Conservation (phyloP, 37 sponge, comb jelly and placozoan species). For the Hexactinellida sp. region DNA sequence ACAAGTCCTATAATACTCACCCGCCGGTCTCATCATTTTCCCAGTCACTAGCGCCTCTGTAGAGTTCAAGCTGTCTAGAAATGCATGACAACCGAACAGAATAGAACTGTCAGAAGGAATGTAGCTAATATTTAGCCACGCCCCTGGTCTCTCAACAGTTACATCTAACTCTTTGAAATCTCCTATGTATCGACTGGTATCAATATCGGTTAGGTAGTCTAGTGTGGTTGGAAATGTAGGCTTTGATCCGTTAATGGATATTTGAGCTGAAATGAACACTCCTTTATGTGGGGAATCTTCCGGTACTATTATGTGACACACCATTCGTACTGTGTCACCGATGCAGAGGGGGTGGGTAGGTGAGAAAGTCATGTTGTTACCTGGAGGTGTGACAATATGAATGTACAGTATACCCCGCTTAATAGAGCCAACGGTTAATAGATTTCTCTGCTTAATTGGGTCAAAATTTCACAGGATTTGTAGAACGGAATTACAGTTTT, state of each 20-base stretch:
- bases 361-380: not conserved
- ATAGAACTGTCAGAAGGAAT: not conserved
- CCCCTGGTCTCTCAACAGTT: not conserved
- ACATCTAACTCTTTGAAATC: not conserved
- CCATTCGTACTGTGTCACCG: not conserved
- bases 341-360: not conserved
- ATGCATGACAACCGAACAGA: conserved; percentile 1
- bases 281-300: not conserved
- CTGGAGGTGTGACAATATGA: not conserved
- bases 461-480: no score
- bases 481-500: no score
- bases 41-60: not conserved
- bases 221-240: not conserved
- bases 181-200: not conserved
- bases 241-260: not conserved
- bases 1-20: not conserved
- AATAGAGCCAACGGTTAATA: no score
- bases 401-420: no score
- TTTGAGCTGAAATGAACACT: not conserved
- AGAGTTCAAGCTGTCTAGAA: not conserved
- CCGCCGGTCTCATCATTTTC: not conserved
- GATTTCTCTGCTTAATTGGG: no score
- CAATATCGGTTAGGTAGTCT: not conserved
- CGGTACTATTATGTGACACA: not conserved
- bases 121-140: not conserved